phyloP scores from a whole-genome alignment of 2,888 invertebrate species.

The Spicauda simplicius region DNA sequence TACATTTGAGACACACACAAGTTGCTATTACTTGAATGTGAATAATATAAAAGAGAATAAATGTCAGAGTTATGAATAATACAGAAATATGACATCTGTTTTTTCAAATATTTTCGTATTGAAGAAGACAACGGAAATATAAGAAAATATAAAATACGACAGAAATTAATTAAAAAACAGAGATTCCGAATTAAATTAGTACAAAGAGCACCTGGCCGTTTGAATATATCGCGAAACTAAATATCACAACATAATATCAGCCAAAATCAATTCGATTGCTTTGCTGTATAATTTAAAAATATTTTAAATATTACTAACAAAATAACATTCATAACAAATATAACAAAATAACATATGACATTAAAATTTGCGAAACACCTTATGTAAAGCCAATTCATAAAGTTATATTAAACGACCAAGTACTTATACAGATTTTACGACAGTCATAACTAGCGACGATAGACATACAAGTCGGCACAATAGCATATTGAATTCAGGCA shows the following conservation, averaged over 20 bases:
- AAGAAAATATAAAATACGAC: too few relatives aligned
- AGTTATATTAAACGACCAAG: neutral
- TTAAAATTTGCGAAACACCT: too few relatives aligned
- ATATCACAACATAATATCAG: neutral
- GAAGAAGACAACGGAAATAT: too few relatives aligned
- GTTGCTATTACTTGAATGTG: neutral
- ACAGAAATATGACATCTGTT: neutral
- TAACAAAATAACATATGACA: too few relatives aligned
- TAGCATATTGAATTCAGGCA: constrained; percentile 1
- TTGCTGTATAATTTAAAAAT: too few relatives aligned
- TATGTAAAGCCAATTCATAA: neutral
- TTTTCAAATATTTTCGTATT: neutral
- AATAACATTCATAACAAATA: too few relatives aligned
- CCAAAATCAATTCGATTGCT: neutral
- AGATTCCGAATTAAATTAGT: too few relatives aligned
- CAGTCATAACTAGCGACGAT: constrained; percentile 1
- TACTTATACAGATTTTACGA: neutral
- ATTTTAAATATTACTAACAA: too few relatives aligned
- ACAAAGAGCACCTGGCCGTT: too few relatives aligned
- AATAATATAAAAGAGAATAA: neutral
- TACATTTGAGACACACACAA: neutral
- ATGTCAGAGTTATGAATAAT: neutral
- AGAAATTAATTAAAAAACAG: too few relatives aligned
- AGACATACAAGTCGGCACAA: constrained; percentile 3
- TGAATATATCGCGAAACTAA: too few relatives aligned